Evolutionary conservation across 2,113 vertebrate species (phyloP).

Genomic region (Ochotona curzoniae): DNA sequence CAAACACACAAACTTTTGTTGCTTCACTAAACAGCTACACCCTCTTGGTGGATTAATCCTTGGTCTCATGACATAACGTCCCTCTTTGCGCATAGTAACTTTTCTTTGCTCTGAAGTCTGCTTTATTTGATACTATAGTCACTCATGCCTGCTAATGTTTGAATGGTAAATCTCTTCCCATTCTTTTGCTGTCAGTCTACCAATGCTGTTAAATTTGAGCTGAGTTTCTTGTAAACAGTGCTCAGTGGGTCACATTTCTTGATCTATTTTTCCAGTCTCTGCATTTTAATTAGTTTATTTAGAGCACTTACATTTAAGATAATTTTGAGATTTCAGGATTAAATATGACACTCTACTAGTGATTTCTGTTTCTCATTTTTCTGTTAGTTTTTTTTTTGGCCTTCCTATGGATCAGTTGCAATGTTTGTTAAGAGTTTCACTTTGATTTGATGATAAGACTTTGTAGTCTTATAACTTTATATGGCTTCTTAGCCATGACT

Average conservation of each 20-base stretch:
- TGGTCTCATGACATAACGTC: neutral
- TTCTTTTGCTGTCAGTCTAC: neutral
- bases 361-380: neutral
- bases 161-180: neutral
- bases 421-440: slow-evolving; percentile 1
- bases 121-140: neutral
- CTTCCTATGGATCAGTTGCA: neutral
- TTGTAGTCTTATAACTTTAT: neutral
- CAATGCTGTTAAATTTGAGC: neutral
- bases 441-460: slow-evolving; percentile 45
- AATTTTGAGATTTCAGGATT: neutral
- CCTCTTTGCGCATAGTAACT: neutral
- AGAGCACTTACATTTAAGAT: neutral
- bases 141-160: neutral
- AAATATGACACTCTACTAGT: neutral
- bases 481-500: neutral
- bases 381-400: neutral
- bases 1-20: neutral
- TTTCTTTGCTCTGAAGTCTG: neutral
- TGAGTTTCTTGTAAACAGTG: slow-evolving; percentile 11
- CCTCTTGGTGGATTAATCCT: neutral
- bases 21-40: neutral
- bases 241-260: neutral
- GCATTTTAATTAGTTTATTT: neutral
- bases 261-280: slow-evolving; percentile 5